These are phyloP conservation scores for Cotesia typhae DNA, from an alignment of 1,140 invertebrate genomes.

Conservation along the genomic window DNA sequence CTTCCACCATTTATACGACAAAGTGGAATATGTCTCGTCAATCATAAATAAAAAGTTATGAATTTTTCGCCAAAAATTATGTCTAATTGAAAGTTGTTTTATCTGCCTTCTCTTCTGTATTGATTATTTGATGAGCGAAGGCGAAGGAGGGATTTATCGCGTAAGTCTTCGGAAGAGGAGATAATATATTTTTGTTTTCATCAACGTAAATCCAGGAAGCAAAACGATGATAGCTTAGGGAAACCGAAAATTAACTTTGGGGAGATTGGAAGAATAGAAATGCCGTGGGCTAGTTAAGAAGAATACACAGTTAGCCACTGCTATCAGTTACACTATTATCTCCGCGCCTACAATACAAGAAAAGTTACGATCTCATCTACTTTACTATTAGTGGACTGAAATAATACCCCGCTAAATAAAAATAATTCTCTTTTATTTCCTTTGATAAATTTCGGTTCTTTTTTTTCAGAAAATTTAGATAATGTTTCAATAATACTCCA, in stretches of 20 bases:
- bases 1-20: not conserved
- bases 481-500: no score
- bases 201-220: not conserved
- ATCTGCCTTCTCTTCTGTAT: not conserved
- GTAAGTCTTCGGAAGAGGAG: no score
- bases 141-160: no score
- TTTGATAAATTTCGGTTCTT: not conserved
- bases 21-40: not conserved
- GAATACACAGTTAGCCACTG: conserved; percentile 54
- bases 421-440: conserved; percentile 1
- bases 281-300: conserved; percentile 42
- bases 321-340: conserved; percentile 66
- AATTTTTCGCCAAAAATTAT: not conserved
- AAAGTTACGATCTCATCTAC: conserved; percentile 42
- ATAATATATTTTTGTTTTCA: conserved; percentile 2
- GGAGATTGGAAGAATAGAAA: conserved; percentile 39
- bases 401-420: conserved; percentile 19
- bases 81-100: conserved; percentile 8
- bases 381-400: conserved; percentile 8
- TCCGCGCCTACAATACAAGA: conserved; percentile 47
- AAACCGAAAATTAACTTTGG: conserved; percentile 62
- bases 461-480: no score
- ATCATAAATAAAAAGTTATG: not conserved
- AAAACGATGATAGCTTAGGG: conserved; percentile 44
- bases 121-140: not conserved